Base-by-base conservation (phyloP, 2,797 vertebrate genomes). In the Syngnathus acus region DNA sequence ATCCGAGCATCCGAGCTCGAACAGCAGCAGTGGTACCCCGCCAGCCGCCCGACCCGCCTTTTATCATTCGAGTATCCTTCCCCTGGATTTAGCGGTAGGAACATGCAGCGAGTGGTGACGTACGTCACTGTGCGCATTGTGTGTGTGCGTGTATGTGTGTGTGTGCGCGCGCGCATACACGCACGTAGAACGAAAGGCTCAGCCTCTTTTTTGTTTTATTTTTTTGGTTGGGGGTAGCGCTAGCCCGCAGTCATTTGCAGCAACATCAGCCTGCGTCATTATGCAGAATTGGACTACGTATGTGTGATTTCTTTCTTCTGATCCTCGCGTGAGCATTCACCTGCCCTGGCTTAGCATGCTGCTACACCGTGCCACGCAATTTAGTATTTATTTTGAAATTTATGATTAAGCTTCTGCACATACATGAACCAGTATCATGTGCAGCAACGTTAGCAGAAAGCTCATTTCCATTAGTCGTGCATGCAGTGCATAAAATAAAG, bases 51-150 rank as follows among this genome's bases (percentile, higher is more conserved):
- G 40, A 32, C 55, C 65, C 79, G 42, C 16, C 75, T 39, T 78
- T 70, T 78, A 65, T 66, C 61, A 73, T 68, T 75, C 75, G 66
- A 78, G 81, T 88, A 89, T 88, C 90, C 80, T 78, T 72, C 60
- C 70, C 37, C 50, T 7, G 61, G 65, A 72, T 76, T 37, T 4
- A 81, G 89, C 89, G 91, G 91, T 91, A 90, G 89, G 90, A 70
- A 74, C 55, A 55, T 32, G 23, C 66, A 1, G 62, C 53, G 40
- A 43, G 9, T 63, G 26, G 61, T 63, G 40, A 54, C 53, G 59
- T 38, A 32, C 38, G 0, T 21, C 2, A 39, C 58, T 17, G 6
- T 37, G 50, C 50, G 59, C 19, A 14, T 42, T 32, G 32, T 4
- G 32, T 32, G 32, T 32, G 32, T 32, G 32, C 2, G 32, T 32